A percentile compares a stretch with the other conserved stretches of the same genome.
Conservation (phyloP, 2,113 vertebrate species). For the Ploceus nigricollis region DNA sequence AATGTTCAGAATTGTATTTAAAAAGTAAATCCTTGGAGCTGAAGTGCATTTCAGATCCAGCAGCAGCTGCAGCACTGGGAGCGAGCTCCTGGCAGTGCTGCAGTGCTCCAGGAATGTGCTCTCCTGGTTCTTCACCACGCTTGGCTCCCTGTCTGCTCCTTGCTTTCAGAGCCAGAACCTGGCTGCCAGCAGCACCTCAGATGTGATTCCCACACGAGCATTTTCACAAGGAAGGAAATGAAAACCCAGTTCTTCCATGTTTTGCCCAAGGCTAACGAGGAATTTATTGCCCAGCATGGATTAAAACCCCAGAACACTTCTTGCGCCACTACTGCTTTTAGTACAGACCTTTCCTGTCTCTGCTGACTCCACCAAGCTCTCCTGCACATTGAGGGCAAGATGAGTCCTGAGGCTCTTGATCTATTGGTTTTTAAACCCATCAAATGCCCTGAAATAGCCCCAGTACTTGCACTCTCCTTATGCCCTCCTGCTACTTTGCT, state of each 20-base stretch:
- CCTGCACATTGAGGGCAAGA: neutral
- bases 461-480: neutral
- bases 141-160: neutral
- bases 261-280: neutral
- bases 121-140: rapidly evolving
- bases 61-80: neutral
- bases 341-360: neutral
- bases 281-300: neutral
- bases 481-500: neutral
- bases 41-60: neutral
- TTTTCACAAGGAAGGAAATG: neutral
- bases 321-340: neutral
- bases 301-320: neutral
- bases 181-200: neutral
- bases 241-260: neutral
- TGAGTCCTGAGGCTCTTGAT: neutral
- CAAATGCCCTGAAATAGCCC: neutral
- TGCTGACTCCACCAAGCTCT: neutral
- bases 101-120: neutral
- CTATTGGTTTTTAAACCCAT: neutral
- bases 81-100: neutral
- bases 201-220: neutral
- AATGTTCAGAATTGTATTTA: neutral
- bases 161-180: neutral
- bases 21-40: neutral